Percentiles rank a stretch among this genome's conserved stretches.
These are phyloP conservation scores for Apamea sordens DNA, from an alignment of 2,888 invertebrate species.

Conservation along the genomic window DNA sequence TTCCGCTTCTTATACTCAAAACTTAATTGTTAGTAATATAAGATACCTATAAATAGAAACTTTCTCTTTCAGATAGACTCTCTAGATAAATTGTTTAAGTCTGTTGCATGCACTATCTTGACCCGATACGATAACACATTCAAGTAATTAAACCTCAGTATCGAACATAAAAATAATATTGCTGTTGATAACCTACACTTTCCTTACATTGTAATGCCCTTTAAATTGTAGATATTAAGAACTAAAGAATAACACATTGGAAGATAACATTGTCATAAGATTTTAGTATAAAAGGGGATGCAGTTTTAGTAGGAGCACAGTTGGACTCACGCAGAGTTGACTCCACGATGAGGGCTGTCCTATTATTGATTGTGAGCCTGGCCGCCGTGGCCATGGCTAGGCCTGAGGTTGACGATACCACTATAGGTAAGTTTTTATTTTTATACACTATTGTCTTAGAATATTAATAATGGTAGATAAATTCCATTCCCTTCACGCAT, in stretches of 20 bases:
- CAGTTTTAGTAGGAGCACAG: slow-evolving; percentile 71
- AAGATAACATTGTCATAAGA: slow-evolving; percentile 43
- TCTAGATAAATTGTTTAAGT: background rate
- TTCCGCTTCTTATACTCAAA: background rate
- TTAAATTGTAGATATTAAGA: slow-evolving; percentile 46
- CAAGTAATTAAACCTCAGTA: slow-evolving; percentile 30
- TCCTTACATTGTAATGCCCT: slow-evolving; percentile 57
- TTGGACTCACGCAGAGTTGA: slow-evolving; percentile 76
- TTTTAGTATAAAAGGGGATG: slow-evolving; percentile 74
- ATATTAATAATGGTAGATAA: background rate
- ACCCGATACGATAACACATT: slow-evolving; percentile 37
- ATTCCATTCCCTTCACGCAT: background rate
- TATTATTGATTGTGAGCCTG: slow-evolving; percentile 79
- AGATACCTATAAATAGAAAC: background rate
- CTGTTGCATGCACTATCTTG: slow-evolving; percentile 23
- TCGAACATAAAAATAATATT: slow-evolving; percentile 45
- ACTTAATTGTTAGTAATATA: background rate
- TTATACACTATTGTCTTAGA: background rate
- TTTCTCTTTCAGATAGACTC: background rate
- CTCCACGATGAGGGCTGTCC: slow-evolving; percentile 83
- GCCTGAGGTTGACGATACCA: slow-evolving; percentile 78
- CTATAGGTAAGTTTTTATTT: slow-evolving; percentile 73
- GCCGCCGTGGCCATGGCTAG: slow-evolving; percentile 83
- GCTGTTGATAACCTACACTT: slow-evolving; percentile 55
- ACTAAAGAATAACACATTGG: slow-evolving; percentile 47